Conservation (phyloP, 1,140 invertebrate genomes). For the Apis mellifera region DNA sequence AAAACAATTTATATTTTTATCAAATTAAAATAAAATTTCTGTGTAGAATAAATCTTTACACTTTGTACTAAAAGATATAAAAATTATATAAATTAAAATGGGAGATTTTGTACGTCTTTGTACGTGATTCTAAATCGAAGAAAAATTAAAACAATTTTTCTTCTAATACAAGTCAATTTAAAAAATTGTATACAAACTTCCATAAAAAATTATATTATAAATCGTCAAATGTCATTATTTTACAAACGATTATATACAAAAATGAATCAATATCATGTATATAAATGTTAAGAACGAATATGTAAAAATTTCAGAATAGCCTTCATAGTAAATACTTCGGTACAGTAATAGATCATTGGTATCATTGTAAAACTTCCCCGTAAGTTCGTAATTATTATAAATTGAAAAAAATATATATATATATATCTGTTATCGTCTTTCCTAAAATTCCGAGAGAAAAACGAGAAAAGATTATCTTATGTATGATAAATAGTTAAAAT, state of each 20-base stretch:
- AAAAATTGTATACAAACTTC: background rate
- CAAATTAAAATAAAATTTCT: conserved; percentile 7
- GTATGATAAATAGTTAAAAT: conserved; percentile 39
- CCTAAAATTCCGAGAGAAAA: background rate
- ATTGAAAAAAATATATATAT: conserved; percentile 1
- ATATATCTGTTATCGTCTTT: background rate
- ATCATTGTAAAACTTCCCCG: conserved; percentile 26
- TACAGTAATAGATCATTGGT: conserved; percentile 47
- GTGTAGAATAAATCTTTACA: background rate
- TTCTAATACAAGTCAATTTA: background rate
- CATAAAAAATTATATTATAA: background rate
- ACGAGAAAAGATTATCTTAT: conserved; percentile 30
- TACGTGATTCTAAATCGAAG: background rate
- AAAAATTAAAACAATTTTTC: background rate
- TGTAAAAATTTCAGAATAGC: conserved; percentile 29
- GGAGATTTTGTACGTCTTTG: background rate
- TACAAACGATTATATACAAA: conserved; percentile 9
- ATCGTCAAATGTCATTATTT: background rate
- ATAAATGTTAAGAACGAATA: background rate
- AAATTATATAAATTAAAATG: background rate
- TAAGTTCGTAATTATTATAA: conserved; percentile 15
- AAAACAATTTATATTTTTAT: background rate
- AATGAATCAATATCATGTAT: background rate
- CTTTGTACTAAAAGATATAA: conserved; percentile 28
- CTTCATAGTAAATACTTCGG: conserved; percentile 15